Percentiles rank a stretch among this genome's conserved stretches.
These are phyloP conservation scores for Murina feae DNA, from an alignment of 2,113 vertebrate species.

Conservation along the genomic window DNA sequence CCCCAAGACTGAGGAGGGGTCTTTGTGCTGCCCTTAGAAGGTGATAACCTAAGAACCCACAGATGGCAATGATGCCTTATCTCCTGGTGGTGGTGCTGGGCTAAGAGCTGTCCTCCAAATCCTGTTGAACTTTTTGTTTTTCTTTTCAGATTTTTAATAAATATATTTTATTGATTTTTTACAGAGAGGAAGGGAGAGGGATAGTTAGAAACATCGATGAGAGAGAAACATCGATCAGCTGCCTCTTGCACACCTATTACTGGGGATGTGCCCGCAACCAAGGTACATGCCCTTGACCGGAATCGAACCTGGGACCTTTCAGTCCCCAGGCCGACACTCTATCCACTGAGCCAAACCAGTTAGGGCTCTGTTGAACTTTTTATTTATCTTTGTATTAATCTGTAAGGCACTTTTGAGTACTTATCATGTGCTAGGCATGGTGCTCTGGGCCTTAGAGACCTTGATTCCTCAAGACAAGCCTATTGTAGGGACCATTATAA, in stretches of 20 bases:
- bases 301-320: no score
- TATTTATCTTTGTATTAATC: neutral
- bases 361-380: neutral
- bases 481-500: neutral
- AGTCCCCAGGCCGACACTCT: no score
- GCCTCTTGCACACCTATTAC: no score
- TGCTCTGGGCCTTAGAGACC: neutral
- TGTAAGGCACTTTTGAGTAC: neutral
- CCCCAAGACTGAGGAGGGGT: neutral
- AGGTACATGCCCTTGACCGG: no score
- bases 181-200: no score
- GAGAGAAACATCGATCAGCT: no score
- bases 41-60: neutral
- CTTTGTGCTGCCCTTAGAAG: no score
- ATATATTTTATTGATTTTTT: no score
- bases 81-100: neutral
- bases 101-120: neutral
- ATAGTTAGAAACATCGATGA: no score
- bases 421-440: neutral
- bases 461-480: neutral
- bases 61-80: neutral
- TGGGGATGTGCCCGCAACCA: no score
- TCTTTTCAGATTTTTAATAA: no score
- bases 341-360: no score
- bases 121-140: neutral